Base-by-base conservation (phyloP, 2,888 invertebrate species). In the Muschampia plurimacula region DNA sequence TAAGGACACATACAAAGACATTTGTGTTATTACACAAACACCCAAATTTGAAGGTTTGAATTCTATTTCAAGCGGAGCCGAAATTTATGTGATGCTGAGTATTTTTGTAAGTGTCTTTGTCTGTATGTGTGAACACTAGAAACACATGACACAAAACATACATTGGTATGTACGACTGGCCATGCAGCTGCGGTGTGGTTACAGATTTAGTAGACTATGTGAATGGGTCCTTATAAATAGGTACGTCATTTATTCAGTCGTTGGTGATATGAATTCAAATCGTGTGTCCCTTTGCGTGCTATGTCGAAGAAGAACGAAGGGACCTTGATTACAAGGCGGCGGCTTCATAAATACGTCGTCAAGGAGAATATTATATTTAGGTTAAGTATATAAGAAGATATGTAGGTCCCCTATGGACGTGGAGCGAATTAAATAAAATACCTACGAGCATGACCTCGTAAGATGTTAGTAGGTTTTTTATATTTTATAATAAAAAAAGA, bases 211-310 rank as follows among this genome's bases (percentile, higher is more conserved):
- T 46, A 46, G 12, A 41, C 41, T 41, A 12, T 46, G 12, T 46
- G 44, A 46, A 46, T 12, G 44, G 44, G 12, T 9, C 44, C 44
- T 46, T 46, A 46, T 9, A 52, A 52, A 15, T 52, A 39, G 39
- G 39, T 41, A 15, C 52, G n/a, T 52, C 52, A 15, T 32, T 59
- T 59, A 59, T 59, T 59, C 32, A 59, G 59, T 59, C 32, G 59
- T 59, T 59, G 59, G 59, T 74, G 77, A 74, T 72, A 79, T 84
- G 84, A 84, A 84, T 84, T 84, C 80, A 82, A 32, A 59, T 59
- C 59, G 59, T 32, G 59, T 10, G 59, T 28, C 59, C 32, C 59
- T 59, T 59, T 77, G 75, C 80, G 82, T 82, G 44, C 44, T 22
- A 84, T 85, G 84, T 62, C 81, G 77, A 79, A 77, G 77, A 55